phyloP scores from a whole-genome alignment of 2,888 invertebrate species.

The Marasmarcha lunaedactyla region DNA sequence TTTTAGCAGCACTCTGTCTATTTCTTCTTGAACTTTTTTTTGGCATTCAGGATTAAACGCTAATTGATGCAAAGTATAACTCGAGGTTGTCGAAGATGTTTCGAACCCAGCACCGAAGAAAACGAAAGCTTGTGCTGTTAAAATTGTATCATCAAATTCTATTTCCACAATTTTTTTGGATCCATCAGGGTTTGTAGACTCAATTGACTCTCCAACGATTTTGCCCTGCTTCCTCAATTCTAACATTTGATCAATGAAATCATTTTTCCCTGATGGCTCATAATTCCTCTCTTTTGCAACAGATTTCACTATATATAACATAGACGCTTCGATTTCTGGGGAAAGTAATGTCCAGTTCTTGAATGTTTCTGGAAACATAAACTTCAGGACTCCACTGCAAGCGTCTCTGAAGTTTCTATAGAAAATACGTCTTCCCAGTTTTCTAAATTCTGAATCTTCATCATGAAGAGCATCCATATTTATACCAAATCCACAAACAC shows the following conservation, averaged over 20 bases:
- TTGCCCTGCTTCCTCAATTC: conserved; percentile 44
- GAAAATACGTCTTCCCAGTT: conserved; percentile 47
- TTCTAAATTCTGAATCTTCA: conserved; percentile 47
- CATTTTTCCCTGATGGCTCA: conserved; percentile 40
- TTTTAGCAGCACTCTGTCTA: conserved; percentile 42
- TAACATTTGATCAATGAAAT: conserved; percentile 51
- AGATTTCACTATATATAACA: background rate
- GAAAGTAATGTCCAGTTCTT: no score
- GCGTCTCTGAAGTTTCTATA: conserved; percentile 34
- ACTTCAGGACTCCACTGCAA: conserved; percentile 30
- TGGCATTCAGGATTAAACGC: conserved; percentile 56
- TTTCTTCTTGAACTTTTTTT: conserved; percentile 46
- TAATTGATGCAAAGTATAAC: conserved; percentile 55
- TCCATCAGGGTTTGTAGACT: conserved; percentile 35
- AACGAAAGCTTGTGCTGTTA: conserved; percentile 53
- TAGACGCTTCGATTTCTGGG: no score
- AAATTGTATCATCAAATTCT: conserved; percentile 37
- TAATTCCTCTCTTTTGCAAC: background rate
- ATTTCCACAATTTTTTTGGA: conserved; percentile 34
- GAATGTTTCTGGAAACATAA: conserved; percentile 34
- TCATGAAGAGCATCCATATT: conserved; percentile 42
- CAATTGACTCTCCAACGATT: conserved; percentile 45
- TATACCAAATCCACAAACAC: conserved; percentile 52
- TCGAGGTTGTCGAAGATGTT: conserved; percentile 60
- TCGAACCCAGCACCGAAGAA: conserved; percentile 66